These are phyloP conservation scores for Drymonia ruficornis DNA, from an alignment of 2,888 invertebrate species.

Conservation along the genomic window DNA sequence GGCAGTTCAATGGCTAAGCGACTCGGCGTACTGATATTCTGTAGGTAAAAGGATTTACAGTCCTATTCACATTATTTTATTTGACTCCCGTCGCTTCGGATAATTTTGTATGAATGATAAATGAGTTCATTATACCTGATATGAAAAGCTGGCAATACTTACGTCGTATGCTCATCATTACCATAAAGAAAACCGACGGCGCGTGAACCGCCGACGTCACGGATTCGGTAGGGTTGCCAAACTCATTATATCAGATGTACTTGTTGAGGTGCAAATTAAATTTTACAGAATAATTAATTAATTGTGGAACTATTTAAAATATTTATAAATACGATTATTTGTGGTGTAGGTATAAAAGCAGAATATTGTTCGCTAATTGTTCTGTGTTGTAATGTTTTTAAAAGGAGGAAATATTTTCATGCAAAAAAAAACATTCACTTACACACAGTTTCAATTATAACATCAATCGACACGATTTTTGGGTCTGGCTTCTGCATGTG, in stretches of 20 bases:
- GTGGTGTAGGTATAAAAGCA: no score
- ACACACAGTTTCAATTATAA: no score
- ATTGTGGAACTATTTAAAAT: not conserved
- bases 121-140: constrained; percentile 33
- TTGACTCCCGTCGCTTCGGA: constrained; percentile 12
- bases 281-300: constrained; percentile 1
- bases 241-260: constrained; percentile 9
- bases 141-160: constrained; percentile 39
- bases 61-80: no score
- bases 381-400: no score
- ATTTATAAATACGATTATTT: not conserved
- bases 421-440: no score
- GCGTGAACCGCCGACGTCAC: constrained; percentile 52
- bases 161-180: constrained; percentile 50
- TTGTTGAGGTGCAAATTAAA: not conserved
- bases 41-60: no score
- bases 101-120: constrained; percentile 24
- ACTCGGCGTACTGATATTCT: no score
- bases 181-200: constrained; percentile 63
- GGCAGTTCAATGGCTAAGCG: no score
- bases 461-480: no score
- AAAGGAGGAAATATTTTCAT: no score
- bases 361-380: no score
- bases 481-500: no score
- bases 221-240: constrained; percentile 23